Percentiles rank a stretch among this genome's conserved stretches.
These are phyloP conservation scores for Axinella damicornis DNA, from an alignment of 37 sponge, comb jelly and placozoan genomes.

Conservation along the genomic window DNA sequence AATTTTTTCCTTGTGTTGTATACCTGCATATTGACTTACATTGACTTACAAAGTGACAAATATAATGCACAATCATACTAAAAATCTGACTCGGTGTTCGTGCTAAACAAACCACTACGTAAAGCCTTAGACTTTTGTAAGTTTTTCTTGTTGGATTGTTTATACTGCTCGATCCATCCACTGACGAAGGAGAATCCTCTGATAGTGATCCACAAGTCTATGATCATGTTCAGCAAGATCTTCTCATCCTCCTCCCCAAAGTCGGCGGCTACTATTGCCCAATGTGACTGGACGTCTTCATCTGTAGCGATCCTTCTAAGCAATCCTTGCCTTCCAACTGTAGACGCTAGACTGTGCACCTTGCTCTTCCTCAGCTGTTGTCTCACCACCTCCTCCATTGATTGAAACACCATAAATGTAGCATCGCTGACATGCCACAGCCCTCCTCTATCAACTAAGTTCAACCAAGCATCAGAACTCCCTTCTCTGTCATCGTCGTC, in stretches of 20 bases:
- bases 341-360: too few relatives aligned
- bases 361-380: too few relatives aligned
- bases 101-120: not conserved
- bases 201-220: conserved; percentile 37
- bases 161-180: conserved; percentile 47
- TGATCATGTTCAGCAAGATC: too few relatives aligned
- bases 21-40: too few relatives aligned
- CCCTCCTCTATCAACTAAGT: conserved; percentile 43
- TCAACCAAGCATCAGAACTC: conserved; percentile 14
- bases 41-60: too few relatives aligned
- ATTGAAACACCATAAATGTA: conserved; percentile 8
- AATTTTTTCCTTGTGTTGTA: too few relatives aligned
- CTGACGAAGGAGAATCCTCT: conserved; percentile 46
- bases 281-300: conserved; percentile 12
- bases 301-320: not conserved
- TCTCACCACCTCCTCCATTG: conserved; percentile 21
- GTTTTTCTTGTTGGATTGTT: conserved; percentile 35
- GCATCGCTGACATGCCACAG: conserved; percentile 26
- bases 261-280: not conserved
- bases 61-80: too few relatives aligned
- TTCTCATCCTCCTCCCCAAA: conserved; percentile 9
- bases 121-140: conserved; percentile 49
- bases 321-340: too few relatives aligned
- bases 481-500: not conserved
- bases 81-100: too few relatives aligned